Base-by-base conservation (phyloP, 2,113 vertebrate genomes). In the Callionymus lyra region DNA sequence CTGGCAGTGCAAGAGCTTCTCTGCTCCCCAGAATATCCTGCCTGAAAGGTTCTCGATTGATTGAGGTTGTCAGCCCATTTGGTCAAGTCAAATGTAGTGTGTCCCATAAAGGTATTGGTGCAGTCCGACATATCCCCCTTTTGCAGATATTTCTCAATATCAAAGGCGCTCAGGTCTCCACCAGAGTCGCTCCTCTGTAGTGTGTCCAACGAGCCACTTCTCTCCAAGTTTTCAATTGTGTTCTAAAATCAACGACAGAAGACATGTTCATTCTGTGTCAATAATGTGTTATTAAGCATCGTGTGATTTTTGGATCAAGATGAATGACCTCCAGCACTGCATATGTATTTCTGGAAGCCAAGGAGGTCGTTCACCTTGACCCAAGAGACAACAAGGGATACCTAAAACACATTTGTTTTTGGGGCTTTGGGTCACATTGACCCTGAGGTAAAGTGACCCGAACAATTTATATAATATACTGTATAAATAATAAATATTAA, bases 111-210 rank as follows among this genome's bases (percentile, higher is more conserved):
- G 12, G 53, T 14, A 54, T 89, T 74, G 65, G 82, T 79, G 79
- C 77, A 71, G 36, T 21, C 62, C n/a, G 63, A 72, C 2, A 82
- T 19, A 1, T 93, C 84, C 1, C 80, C 79, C 74, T 72, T 84
- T 67, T 79, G 88, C 34, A 95, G 81, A 49, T 96, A 96, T 73
- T 90, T 95, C 61, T 95, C 93, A 53, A 97, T 82, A 76, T 98
- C 87, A 56, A 91, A 83, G 13, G 34, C 50, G 47, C 74, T 77
- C 10, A 62, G 38, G 12, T 87, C 83, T 46, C 58, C 78, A 6
- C 58, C 53, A 21, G 55, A 54, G 31, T 11, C 63, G 6, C 51
- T 82, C 58, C 70, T 83, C 58, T 90, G 87, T 33, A 75, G 44
- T 10, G 60, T 43, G 31, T 62, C 76, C 15, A 67, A n/a, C n/a